A percentile compares a stretch with the other conserved stretches of the same genome.
These are phyloP conservation scores for Eutrigla gurnardus DNA, from an alignment of 2,797 vertebrate species.

Conservation along the genomic window DNA sequence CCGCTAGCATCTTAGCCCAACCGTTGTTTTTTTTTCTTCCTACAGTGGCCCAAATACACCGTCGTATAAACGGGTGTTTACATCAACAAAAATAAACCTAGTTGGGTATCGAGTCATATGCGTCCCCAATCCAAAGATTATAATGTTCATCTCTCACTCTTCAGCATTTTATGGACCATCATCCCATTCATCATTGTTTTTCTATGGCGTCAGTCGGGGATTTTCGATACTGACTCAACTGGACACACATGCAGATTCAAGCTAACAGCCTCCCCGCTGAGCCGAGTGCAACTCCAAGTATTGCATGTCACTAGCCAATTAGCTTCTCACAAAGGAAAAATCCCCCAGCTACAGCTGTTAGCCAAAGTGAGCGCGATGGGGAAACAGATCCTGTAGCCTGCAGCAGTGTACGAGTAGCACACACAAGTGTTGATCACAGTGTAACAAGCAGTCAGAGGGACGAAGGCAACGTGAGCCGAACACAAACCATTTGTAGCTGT, in stretches of 20 bases:
- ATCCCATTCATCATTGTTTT: background rate
- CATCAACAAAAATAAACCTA: too few species aligned
- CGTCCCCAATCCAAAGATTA: background rate
- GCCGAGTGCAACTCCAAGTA: conserved; percentile 1
- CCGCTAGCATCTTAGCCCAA: too few species aligned
- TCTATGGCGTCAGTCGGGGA: background rate
- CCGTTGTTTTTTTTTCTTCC: too few species aligned
- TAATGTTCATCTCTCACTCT: background rate
- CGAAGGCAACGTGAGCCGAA: too few species aligned
- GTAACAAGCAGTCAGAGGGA: background rate
- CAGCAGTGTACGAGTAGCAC: background rate
- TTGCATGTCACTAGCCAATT: conserved; percentile 7
- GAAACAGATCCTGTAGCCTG: conserved; percentile 3
- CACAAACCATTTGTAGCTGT: background rate
- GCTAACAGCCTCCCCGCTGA: background rate
- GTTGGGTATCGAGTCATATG: background rate
- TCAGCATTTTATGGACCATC: background rate
- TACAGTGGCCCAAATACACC: too few species aligned
- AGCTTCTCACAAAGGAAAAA: conserved; percentile 4
- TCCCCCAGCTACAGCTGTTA: background rate
- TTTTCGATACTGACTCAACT: background rate
- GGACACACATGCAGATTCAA: background rate
- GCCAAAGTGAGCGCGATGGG: conserved; percentile 4
- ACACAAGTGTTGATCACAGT: background rate
- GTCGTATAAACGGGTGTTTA: background rate